Percentiles rank a stretch among this genome's conserved stretches.
phyloP scores from a whole-genome alignment of 1,140 invertebrate genomes.

The Heliconius eleuchia region DNA sequence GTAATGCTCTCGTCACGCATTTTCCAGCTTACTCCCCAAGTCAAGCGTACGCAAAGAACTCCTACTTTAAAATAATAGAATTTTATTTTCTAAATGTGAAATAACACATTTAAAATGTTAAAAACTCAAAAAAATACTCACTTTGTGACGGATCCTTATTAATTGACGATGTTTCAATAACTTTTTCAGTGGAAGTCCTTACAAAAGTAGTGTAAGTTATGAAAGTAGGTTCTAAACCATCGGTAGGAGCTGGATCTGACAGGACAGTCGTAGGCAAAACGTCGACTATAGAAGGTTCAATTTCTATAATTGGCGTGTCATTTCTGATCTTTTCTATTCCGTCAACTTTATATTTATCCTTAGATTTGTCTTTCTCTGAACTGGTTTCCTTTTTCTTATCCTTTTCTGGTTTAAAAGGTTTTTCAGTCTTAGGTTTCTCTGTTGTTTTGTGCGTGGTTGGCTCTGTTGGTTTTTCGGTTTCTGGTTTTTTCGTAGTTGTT shows the following conservation, averaged over 20 bases:
- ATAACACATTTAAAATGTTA: background rate
- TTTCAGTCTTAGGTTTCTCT: slow-evolving; percentile 58
- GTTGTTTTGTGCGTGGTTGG: slow-evolving; percentile 51
- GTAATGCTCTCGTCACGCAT: too few relatives aligned
- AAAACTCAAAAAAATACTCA: slow-evolving; percentile 45
- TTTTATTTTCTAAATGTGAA: background rate
- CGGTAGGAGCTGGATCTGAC: slow-evolving; percentile 65
- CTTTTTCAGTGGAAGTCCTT: slow-evolving; percentile 24
- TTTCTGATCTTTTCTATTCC: slow-evolving; percentile 45
- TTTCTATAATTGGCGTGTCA: slow-evolving; percentile 44
- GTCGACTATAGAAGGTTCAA: slow-evolving; percentile 67
- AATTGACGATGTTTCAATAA: slow-evolving; percentile 58
- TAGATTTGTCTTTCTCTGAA: slow-evolving; percentile 59
- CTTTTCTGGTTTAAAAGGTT: slow-evolving; percentile 57
- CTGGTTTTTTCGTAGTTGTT: slow-evolving; percentile 48
- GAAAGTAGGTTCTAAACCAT: slow-evolving; percentile 54
- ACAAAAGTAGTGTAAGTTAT: slow-evolving; percentile 39
- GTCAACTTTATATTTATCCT: slow-evolving; percentile 53
- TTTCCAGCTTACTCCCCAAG: too few relatives aligned
- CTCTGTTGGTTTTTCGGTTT: slow-evolving; percentile 52
- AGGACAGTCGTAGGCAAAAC: slow-evolving; percentile 48
- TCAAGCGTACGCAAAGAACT: too few relatives aligned
- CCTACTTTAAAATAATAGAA: too few relatives aligned
- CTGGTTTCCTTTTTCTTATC: slow-evolving; percentile 67
- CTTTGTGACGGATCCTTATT: slow-evolving; percentile 67